These are phyloP conservation scores for Mesitornis unicolor DNA, from an alignment of 2,113 vertebrate genomes.

Conservation along the genomic window DNA sequence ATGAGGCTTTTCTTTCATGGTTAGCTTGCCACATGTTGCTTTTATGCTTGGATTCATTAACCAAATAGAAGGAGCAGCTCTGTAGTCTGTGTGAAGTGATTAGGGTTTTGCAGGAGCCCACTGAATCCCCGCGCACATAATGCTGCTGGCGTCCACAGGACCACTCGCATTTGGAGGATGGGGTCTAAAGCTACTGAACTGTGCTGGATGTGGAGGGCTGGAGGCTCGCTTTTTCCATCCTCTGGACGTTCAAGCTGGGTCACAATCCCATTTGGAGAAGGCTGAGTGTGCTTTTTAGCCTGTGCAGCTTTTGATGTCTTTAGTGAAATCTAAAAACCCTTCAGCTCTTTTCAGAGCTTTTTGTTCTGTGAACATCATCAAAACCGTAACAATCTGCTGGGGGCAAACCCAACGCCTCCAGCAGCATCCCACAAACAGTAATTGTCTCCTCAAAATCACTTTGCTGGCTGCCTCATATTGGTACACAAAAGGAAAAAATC, in stretches of 20 bases:
- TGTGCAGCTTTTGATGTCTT: background rate
- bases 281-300: background rate
- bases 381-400: background rate
- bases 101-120: background rate
- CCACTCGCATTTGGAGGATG: background rate
- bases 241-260: background rate
- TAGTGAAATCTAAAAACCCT: background rate
- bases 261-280: background rate
- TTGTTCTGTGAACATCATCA: background rate
- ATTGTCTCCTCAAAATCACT: background rate
- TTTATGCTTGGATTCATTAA: slow-evolving; percentile 37
- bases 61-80: slow-evolving; percentile 3
- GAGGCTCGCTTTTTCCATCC: background rate
- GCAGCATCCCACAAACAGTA: background rate
- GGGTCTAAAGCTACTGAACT: background rate
- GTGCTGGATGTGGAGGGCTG: background rate
- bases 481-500: background rate
- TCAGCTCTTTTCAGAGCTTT: background rate
- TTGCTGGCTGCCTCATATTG: background rate
- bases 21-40: slow-evolving; percentile 36
- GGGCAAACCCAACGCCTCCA: background rate
- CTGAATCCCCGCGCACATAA: fast-evolving
- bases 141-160: fast-evolving
- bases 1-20: slow-evolving; percentile 38
- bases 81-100: background rate